phyloP scores from a whole-genome alignment of 2,797 vertebrate species.

The Hipposideros larvatus region DNA sequence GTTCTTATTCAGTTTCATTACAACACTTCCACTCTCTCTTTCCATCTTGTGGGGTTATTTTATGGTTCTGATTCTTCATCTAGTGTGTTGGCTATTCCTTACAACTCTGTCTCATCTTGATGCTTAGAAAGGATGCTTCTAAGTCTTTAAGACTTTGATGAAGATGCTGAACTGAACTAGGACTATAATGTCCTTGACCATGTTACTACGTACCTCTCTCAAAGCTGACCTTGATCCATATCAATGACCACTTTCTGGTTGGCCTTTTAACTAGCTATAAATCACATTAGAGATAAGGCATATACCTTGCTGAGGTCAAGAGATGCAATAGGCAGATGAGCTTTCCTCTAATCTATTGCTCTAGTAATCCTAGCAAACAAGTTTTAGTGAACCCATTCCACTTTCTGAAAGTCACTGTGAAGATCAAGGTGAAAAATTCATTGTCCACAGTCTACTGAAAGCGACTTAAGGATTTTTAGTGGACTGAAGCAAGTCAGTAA shows the following conservation, averaged over 20 bases:
- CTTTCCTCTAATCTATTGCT: slow-evolving; percentile 10
- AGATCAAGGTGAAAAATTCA: neutral
- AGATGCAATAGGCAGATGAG: neutral
- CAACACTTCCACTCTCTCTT: neutral
- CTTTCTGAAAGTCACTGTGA: neutral
- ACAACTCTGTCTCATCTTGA: neutral
- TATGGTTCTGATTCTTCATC: neutral
- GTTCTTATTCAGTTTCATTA: neutral
- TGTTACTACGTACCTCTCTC: neutral
- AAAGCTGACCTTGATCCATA: neutral
- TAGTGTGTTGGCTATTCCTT: neutral
- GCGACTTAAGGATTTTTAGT: neutral
- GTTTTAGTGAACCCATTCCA: neutral
- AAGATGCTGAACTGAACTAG: neutral
- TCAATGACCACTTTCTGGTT: neutral
- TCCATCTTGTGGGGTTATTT: neutral
- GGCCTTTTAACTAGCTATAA: neutral
- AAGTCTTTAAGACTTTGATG: slow-evolving; percentile 1
- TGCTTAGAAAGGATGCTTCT: neutral
- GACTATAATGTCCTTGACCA: neutral
- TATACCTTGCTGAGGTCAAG: neutral
- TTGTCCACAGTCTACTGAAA: neutral
- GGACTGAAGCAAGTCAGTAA: neutral
- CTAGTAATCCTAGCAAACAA: neutral
- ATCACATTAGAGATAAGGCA: neutral